Evolutionary conservation across 92 coral and sea anemone species (phyloP), one percentile per base, ranked within the genome.

Genomic region (Epizoanthus ramosus): DNA sequence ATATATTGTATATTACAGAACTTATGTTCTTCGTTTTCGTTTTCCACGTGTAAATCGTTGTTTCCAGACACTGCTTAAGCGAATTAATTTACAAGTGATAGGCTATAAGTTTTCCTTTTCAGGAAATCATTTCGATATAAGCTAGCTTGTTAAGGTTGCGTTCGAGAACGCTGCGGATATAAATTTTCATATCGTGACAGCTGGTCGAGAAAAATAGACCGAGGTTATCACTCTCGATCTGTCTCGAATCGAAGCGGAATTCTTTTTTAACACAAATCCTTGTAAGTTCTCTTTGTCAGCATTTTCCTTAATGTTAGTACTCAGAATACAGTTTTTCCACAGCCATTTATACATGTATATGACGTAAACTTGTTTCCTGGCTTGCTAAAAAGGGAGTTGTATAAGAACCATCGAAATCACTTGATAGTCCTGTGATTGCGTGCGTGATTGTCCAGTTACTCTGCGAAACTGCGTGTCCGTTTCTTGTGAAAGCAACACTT

Each of bases 91-190:
- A 61, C 58, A 61, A 65, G 47, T 77, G 70, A 58, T 76, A n/a
- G 81, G 3, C 17, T 39, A 22, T 25, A 13, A 50, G 82, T 61
- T 61, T 47, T 77, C 68, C 82, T 31, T 43, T 43, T 37, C 71
- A 77, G 82, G 82, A 77, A 77, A 77, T 77, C 82, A 25, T 77
- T 77, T 77, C 82, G 71, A 77, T 77, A 77, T 77, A 60, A 59
- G 41, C 81, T 35, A 41, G 45, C 45, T 41, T 41, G 45, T 8
- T 41, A 8, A 41, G 45, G 45, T 68, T 76, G 70, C 61, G 15
- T 77, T 60, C 60, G 39, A 6, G 82, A 16, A 57, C 68, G n/a
- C 37, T 37, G 23, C 70, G 54, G 12, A 7, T 47, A 61, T 77
- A 59, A 77, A 43, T 60, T 77, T 61, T 60, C 24, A 13, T 61